Base-by-base conservation (phyloP, 2,888 invertebrate genomes). In the Altica lythri region DNA sequence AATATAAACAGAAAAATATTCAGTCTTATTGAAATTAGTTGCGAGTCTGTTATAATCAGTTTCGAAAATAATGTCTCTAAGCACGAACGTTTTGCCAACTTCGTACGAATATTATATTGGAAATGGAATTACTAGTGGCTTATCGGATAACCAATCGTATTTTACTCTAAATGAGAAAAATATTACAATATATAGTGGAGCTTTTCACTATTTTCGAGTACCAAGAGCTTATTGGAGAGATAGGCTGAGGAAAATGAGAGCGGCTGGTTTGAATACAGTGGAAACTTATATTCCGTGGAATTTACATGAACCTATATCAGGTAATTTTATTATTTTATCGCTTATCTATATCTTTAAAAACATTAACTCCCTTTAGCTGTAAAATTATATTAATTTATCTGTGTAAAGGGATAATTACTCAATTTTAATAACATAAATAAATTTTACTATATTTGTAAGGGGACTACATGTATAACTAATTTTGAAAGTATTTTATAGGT, bases 161-260 rank as follows among this genome's bases (percentile, higher is more conserved):
- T 77, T 78, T 61, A 68, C 71, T 8, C 66, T 80, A 8, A 80
- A 80, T 63, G 71, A 74, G 19, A 73, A 72, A 57, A 72, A 72
- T 48, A 71, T 79, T 17, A 73, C 75, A 2, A 69, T 81, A 13
- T 73, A 76, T 53, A 76, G 77, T 55, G 85, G 83, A 9, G 61
- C 89, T 16, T 80, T 95, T 68, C 94, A 95, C 72, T 95, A 94
- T 76, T 95, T 92, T 72, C 83, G 94, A 2, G 80, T 90, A 1
- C 90, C 90, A 2, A 83, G 83, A 19, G 80, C 79, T 10, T 88
- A 88, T 68, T 95, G 94, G 94, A 79, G 85, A 40, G 88, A 91
- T 55, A 82, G 91, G 48, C 75, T 95, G 53, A 78, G 81, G 42
- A 90, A 90, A 71, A 77, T 92, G 68, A 81, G 87, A 68, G 88